Percentiles rank a stretch among this genome's conserved stretches.
phyloP scores from a whole-genome alignment of 1,140 invertebrate genomes.

The Drosophila seguyi region DNA sequence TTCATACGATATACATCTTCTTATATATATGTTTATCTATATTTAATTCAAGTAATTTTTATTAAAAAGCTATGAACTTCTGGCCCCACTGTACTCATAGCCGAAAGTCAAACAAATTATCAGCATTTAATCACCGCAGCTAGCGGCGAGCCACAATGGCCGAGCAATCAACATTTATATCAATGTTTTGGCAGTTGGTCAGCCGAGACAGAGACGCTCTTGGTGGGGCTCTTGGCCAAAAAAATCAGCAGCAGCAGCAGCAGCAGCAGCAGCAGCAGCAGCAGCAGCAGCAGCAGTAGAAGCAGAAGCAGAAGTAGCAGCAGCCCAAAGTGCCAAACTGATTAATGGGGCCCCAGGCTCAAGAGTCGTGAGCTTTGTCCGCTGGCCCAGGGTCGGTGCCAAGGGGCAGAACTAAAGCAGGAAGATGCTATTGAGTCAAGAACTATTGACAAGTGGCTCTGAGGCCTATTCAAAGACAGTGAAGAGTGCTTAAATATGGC shows the following conservation, averaged over 20 bases:
- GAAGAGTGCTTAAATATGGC: not conserved
- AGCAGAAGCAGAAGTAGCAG: slow-evolving; percentile 23
- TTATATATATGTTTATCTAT: not conserved
- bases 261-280: slow-evolving; percentile 16
- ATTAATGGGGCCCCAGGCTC: slow-evolving; percentile 24
- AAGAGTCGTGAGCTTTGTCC: slow-evolving; percentile 18
- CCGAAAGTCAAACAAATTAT: slow-evolving; percentile 76
- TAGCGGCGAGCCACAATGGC: slow-evolving; percentile 27
- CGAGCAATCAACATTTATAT: slow-evolving; percentile 55
- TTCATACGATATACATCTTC: no score
- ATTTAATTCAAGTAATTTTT: not conserved
- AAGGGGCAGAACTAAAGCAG: slow-evolving; percentile 27
- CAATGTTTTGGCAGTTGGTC: slow-evolving; percentile 58
- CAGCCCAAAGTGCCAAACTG: slow-evolving; percentile 30
- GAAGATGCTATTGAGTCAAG: slow-evolving; percentile 11
- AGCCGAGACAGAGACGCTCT: slow-evolving; percentile 3
- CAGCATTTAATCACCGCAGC: slow-evolving; percentile 62
- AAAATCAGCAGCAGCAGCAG: slow-evolving; percentile 16
- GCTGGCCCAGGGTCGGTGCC: slow-evolving; percentile 3
- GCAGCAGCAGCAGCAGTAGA: slow-evolving; percentile 30
- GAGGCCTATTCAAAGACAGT: slow-evolving; percentile 13
- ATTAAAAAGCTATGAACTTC: not conserved
- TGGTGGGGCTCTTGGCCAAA: not conserved
- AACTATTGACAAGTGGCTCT: slow-evolving; percentile 13
- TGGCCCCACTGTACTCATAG: slow-evolving; percentile 26